Evolutionary conservation across 1,140 invertebrate species (phyloP).

Genomic region (Stenopsyche tienmushanensis): DNA sequence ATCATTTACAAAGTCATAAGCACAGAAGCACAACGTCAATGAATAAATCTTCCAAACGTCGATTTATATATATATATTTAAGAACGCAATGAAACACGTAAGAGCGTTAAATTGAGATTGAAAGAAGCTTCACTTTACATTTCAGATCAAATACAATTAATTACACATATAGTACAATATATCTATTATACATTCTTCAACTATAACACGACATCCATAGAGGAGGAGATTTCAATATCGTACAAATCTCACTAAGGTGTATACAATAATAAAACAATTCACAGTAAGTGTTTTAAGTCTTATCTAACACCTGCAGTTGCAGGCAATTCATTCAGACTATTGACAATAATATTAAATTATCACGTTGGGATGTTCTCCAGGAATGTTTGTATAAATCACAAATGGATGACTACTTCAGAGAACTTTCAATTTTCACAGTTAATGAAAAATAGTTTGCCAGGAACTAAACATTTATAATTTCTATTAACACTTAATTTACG

Average conservation of each 20-base stretch:
- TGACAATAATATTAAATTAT: constrained; percentile 15
- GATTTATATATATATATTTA: no score
- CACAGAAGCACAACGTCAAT: no score
- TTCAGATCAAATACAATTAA: neutral
- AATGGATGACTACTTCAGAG: no score
- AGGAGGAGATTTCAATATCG: constrained; percentile 8
- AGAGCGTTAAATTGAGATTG: no score
- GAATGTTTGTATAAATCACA: no score
- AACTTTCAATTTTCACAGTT: neutral
- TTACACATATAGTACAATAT: neutral
- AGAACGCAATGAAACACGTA: no score
- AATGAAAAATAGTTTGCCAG: neutral
- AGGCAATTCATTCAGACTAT: constrained; percentile 13
- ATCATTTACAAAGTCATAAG: no score
- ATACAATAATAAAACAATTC: constrained; percentile 18
- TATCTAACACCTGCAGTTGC: constrained; percentile 10
- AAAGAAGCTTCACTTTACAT: no score
- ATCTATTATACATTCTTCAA: neutral
- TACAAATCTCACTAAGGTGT: constrained; percentile 24
- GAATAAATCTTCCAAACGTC: no score
- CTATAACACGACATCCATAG: constrained; percentile 19
- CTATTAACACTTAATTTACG: no score
- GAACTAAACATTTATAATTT: no score
- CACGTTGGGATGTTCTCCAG: no score
- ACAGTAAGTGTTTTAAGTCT: constrained; percentile 3